Evolutionary conservation across 64 coral and sea anemone species (phyloP).

Genomic region (Montipora efflorescens): DNA sequence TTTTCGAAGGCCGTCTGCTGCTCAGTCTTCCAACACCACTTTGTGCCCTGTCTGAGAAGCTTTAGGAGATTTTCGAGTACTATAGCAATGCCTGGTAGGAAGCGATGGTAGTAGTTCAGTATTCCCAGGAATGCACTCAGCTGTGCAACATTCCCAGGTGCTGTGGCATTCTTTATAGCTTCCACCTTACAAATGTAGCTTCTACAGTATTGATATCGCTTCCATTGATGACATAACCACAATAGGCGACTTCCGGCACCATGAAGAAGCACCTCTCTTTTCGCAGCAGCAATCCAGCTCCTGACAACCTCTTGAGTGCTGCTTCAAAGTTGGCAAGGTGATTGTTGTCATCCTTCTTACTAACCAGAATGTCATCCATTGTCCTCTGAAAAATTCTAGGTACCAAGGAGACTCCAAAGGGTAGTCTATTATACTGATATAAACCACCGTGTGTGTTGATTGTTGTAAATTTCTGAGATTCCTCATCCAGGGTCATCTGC

Average conservation of each 20-base stretch:
- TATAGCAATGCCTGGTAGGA: conserved; percentile 9
- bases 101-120: conserved; percentile 15
- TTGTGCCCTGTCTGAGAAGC: background rate
- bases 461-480: too few relatives aligned
- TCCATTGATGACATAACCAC: conserved; percentile 43
- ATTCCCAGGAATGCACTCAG: conserved; percentile 29
- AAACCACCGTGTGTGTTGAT: too few relatives aligned
- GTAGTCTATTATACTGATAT: too few relatives aligned
- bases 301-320: too few relatives aligned
- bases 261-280: background rate
- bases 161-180: conserved; percentile 61
- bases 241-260: conserved; percentile 56
- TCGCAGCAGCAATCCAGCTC: too few relatives aligned
- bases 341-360: too few relatives aligned
- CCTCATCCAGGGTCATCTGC: too few relatives aligned
- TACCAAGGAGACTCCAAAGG: too few relatives aligned
- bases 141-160: background rate
- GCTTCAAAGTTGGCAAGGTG: too few relatives aligned
- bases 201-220: conserved; percentile 34
- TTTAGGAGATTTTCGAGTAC: background rate
- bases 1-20: conserved; percentile 19
- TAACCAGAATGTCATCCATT: too few relatives aligned
- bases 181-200: conserved; percentile 39
- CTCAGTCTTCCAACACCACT: background rate
- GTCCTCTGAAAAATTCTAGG: too few relatives aligned